phyloP scores from a whole-genome alignment of 2,797 vertebrate species.

The Petrocephalus sullivani region DNA sequence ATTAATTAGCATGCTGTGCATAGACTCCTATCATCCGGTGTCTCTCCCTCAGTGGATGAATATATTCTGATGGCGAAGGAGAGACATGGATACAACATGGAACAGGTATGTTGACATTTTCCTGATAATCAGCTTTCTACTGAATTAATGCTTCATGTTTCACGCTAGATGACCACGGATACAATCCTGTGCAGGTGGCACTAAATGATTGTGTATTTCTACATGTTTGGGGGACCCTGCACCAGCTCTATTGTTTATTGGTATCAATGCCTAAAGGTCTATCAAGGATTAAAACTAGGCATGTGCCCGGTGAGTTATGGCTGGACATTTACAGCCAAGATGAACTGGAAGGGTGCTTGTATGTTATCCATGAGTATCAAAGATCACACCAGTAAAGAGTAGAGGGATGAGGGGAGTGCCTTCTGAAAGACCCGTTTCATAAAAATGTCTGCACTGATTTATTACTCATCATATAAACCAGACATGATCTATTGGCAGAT shows the following conservation, averaged over 20 bases:
- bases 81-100: conserved; percentile 90
- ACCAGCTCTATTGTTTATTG: background rate
- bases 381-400: background rate
- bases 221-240: background rate
- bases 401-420: background rate
- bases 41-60: conserved; percentile 71
- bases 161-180: background rate
- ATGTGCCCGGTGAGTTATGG: background rate
- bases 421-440: background rate
- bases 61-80: conserved; percentile 91
- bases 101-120: conserved; percentile 66
- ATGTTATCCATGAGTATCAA: background rate
- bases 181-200: background rate
- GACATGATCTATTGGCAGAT: background rate
- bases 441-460: background rate
- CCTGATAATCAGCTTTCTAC: background rate
- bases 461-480: background rate
- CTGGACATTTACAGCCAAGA: background rate
- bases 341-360: background rate
- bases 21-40: background rate
- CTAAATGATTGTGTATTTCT: background rate
- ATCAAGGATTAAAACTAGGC: background rate
- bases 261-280: background rate
- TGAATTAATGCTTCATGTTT: background rate
- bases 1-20: background rate